Percentiles rank a stretch among this genome's conserved stretches.
These are phyloP conservation scores for Notarius quadriscutis DNA, from an alignment of 2,113 vertebrate species.

Conservation along the genomic window DNA sequence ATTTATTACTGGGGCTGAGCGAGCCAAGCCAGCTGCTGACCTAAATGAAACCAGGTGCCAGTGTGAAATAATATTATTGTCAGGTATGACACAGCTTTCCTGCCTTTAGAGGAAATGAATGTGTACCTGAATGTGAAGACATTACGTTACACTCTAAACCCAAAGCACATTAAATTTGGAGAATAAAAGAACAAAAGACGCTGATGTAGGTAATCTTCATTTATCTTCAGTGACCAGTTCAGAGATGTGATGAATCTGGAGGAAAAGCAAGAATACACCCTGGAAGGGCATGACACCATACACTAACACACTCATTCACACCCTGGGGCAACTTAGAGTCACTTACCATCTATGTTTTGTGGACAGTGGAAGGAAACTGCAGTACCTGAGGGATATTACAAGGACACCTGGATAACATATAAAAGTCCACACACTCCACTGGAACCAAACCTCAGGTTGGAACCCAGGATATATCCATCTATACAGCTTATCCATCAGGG, in stretches of 20 bases:
- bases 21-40: not conserved
- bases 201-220: not conserved
- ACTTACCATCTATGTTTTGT: not conserved
- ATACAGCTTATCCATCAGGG: too few species aligned
- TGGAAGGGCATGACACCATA: not conserved
- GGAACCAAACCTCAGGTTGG: not conserved
- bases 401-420: not conserved
- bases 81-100: not conserved
- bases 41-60: slow-evolving; percentile 24
- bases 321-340: not conserved
- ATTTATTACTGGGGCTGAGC: slow-evolving; percentile 9
- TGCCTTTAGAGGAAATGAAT: slow-evolving; percentile 15
- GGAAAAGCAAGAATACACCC: not conserved
- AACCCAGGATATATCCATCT: not conserved
- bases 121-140: not conserved
- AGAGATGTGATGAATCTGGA: not conserved
- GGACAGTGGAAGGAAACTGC: not conserved
- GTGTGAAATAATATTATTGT: slow-evolving; percentile 8
- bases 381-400: not conserved
- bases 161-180: not conserved
- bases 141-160: not conserved
- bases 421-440: not conserved
- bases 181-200: not conserved
- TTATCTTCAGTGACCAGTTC: not conserved
- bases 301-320: not conserved